Evolutionary conservation across 2,888 invertebrate genomes (phyloP), one percentile per base, ranked within the genome.

Genomic region (Pachymerium ferrugineum): DNA sequence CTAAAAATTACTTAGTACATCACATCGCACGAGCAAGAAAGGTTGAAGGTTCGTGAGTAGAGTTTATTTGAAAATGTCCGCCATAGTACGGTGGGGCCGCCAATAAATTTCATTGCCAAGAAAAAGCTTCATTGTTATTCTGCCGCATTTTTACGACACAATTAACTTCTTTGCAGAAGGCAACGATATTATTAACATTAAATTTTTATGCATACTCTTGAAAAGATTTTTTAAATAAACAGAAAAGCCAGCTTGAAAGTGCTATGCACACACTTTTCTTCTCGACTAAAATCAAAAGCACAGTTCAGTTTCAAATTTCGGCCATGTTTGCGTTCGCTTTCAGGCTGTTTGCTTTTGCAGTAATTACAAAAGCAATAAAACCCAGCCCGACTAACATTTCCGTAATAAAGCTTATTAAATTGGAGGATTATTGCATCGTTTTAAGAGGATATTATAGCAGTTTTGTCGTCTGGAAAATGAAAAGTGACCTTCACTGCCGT

Each of bases 351-450:
- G 62, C 62, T 62, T 62, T 62, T 62, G 62, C 62, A 28, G 62
- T 62, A 62, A 62, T 62, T 62, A 62, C 62, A 28, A 62, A 62
- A 62, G 62, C 62, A 62, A 62, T 62, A 62, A 62, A 62, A 62
- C 62, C 62, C 28, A 62, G 62, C 62, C 12, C 25, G 62, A 10
- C 62, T 62, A 62, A 25, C 62, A 62, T 62, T 62, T 62, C 62
- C 62, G 62, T 62, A 62, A 62, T 62, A 62, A 62, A 62, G 62
- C 62, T 62, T 62, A 62, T 62, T 62, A 62, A 62, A 62, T 62
- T 62, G 62, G 62, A 62, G 62, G 62, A 62, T 62, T 62, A 62
- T 62, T 62, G 62, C 62, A 62, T 28, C 62, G 28, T 62, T 62
- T 62, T 62, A 62, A n/a, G 28, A 62, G 28, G 8, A 10, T 14